Percentiles rank a stretch among this genome's conserved stretches.
phyloP scores from a whole-genome alignment of 2,888 invertebrate genomes.

The Allolobophora icterica region DNA sequence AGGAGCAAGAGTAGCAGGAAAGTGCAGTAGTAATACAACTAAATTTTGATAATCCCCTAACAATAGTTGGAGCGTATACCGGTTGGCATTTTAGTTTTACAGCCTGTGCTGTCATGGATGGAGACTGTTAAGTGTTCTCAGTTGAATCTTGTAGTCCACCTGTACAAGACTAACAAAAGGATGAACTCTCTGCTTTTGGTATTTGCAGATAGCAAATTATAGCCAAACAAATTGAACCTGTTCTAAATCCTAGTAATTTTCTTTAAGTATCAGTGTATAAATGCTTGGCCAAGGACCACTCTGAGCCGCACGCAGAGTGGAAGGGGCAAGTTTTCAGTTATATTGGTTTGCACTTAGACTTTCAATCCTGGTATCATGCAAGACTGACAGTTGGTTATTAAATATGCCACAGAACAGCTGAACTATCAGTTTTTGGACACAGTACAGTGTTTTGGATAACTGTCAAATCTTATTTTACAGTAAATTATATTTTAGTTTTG shows the following conservation, averaged over 20 bases:
- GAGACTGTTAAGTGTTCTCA: not conserved
- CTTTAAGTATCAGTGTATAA: too few species aligned
- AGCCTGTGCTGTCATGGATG: not conserved
- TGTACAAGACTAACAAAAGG: too few species aligned
- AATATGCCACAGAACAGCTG: not conserved
- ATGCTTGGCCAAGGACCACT: too few species aligned
- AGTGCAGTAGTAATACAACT: constrained; percentile 1
- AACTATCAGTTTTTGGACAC: not conserved
- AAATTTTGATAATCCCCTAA: not conserved
- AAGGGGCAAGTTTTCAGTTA: too few species aligned
- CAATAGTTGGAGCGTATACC: not conserved
- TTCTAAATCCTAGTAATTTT: too few species aligned
- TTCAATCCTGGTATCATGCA: too few species aligned
- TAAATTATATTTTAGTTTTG: not conserved
- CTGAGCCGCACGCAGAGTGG: too few species aligned
- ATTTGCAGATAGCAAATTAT: too few species aligned
- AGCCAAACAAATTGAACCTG: too few species aligned
- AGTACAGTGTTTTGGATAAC: not conserved
- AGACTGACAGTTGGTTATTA: not conserved
- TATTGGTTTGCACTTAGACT: too few species aligned
- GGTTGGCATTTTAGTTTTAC: not conserved
- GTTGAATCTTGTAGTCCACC: not conserved
- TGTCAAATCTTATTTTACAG: not conserved
- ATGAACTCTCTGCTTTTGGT: too few species aligned
- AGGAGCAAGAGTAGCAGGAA: not conserved